Evolutionary conservation across 2,113 vertebrate species (phyloP).

Genomic region (Gasterosteus aculeatus): DNA sequence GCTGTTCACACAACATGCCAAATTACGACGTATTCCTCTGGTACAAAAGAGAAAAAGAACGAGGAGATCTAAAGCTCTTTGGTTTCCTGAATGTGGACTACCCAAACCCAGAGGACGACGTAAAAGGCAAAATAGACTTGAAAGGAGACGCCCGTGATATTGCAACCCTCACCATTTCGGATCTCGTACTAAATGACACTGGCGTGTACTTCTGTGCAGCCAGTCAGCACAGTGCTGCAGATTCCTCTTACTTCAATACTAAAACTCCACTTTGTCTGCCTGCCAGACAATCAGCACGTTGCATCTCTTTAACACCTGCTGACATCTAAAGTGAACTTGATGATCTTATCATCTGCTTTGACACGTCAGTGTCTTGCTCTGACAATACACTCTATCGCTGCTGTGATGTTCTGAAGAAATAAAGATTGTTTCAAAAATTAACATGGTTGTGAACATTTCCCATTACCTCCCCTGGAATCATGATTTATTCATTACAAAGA

Average conservation of each 20-base stretch:
- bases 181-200: conserved; percentile 13
- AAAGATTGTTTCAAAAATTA: not conserved
- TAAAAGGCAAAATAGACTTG: conserved; percentile 48
- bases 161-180: conserved; percentile 17
- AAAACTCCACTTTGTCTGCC: conserved; percentile 29
- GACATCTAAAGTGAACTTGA: not conserved
- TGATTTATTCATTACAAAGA: not conserved
- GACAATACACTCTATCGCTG: not conserved
- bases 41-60: conserved; percentile 58
- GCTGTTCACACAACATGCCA: conserved; percentile 50
- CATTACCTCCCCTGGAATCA: not conserved
- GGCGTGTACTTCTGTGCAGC: conserved; percentile 58
- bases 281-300: not conserved
- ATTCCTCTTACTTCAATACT: conserved; percentile 1
- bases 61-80: conserved; percentile 38
- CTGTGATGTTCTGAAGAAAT: not conserved
- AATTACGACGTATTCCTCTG: conserved; percentile 32
- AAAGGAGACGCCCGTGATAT: not conserved
- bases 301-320: conserved; percentile 39
- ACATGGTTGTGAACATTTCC: not conserved
- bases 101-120: not conserved
- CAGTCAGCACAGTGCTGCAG: conserved; percentile 50
- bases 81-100: conserved; percentile 34
- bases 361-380: not conserved
- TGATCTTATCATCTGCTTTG: not conserved